Conservation (phyloP, 1,140 invertebrate genomes). For the Aphelinus certus region DNA sequence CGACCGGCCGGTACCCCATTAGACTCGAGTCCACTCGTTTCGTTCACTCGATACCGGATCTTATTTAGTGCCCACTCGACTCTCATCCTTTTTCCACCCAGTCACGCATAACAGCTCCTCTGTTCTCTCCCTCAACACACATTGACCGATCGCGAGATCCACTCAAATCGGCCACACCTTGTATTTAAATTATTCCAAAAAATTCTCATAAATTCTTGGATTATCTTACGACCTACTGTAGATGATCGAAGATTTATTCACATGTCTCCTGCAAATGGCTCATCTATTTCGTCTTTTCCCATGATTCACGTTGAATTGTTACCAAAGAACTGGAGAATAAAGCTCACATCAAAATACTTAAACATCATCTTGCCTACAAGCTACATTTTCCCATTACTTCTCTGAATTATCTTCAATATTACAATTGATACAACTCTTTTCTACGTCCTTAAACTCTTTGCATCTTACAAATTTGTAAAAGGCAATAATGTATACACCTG, state of each 20-base stretch:
- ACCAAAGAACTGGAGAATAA: constrained; percentile 9
- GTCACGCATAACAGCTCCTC: neutral
- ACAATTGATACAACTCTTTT: too few relatives aligned
- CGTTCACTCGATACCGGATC: neutral
- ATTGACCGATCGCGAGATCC: neutral
- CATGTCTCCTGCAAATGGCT: neutral
- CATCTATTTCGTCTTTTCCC: constrained; percentile 1
- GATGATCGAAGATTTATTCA: constrained; percentile 19
- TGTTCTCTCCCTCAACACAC: neutral
- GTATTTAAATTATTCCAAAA: constrained; percentile 35
- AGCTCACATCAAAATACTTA: neutral
- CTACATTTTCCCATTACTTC: too few relatives aligned
- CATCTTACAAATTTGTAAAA: too few relatives aligned
- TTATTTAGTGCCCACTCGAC: constrained; percentile 14
- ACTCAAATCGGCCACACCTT: constrained; percentile 31
- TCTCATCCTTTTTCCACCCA: neutral
- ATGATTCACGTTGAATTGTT: neutral
- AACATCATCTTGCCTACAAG: too few relatives aligned
- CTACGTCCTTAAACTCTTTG: too few relatives aligned
- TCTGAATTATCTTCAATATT: too few relatives aligned
- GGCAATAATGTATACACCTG: too few relatives aligned
- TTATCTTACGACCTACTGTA: constrained; percentile 30
- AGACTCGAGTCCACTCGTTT: neutral
- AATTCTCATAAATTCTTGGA: constrained; percentile 37
- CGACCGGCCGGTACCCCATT: constrained; percentile 11